phyloP scores from a whole-genome alignment of 1,140 invertebrate genomes.

The Meloidogyne exigua region DNA sequence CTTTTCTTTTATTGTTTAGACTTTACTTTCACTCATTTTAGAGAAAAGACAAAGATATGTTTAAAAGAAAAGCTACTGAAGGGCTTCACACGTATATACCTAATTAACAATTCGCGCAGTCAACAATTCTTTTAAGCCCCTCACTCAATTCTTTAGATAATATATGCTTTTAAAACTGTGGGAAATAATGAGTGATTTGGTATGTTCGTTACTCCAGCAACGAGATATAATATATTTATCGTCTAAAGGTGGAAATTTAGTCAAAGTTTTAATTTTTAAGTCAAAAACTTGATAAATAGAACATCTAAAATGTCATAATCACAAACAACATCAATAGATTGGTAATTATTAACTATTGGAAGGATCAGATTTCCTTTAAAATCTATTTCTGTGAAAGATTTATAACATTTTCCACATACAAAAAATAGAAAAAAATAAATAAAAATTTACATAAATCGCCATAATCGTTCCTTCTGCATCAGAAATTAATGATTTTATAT shows the following conservation, averaged over 20 bases:
- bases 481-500: conserved; percentile 18
- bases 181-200: neutral
- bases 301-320: too few species aligned
- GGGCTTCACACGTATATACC: neutral
- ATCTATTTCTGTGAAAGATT: too few species aligned
- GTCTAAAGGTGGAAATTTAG: neutral
- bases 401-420: too few species aligned
- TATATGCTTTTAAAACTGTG: neutral
- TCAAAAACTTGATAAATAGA: neutral
- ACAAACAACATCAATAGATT: too few species aligned
- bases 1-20: too few species aligned
- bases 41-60: too few species aligned
- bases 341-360: too few species aligned
- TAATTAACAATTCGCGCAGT: neutral
- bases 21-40: neutral
- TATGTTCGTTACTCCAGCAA: neutral
- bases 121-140: neutral
- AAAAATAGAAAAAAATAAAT: too few species aligned
- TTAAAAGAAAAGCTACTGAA: neutral
- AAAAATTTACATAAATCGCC: neutral
- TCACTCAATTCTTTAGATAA: neutral
- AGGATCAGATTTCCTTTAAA: too few species aligned
- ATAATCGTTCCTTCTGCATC: conserved; percentile 25
- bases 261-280: neutral
- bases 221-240: neutral